phyloP scores from a whole-genome alignment of 2,113 vertebrate genomes.

The Ginglymostoma cirratum region DNA sequence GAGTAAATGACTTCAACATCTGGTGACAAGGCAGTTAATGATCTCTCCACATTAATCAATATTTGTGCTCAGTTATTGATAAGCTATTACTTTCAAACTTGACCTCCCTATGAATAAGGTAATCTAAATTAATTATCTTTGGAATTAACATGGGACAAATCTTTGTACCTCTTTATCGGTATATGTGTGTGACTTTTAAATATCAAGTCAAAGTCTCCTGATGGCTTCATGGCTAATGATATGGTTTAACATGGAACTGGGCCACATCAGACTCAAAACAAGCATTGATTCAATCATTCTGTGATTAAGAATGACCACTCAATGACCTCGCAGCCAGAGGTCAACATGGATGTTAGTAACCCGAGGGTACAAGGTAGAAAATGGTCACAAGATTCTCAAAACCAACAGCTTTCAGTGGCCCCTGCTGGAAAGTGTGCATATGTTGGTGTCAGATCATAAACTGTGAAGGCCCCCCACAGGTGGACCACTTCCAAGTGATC shows the following conservation, averaged over 20 bases:
- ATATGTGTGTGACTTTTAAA: not conserved
- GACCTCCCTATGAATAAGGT: not conserved
- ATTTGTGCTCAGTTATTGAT: not conserved
- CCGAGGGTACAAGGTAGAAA: not conserved
- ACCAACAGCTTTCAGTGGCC: not conserved
- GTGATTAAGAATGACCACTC: not conserved
- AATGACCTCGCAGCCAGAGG: not conserved
- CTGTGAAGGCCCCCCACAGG: not conserved
- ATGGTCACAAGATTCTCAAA: not conserved
- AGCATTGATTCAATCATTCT: not conserved
- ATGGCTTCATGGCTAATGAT: not conserved
- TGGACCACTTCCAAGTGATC: not conserved
- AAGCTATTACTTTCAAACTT: not conserved
- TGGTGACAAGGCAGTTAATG: not conserved
- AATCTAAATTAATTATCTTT: not conserved
- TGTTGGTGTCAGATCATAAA: not conserved
- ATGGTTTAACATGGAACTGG: not conserved
- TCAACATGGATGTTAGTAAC: not conserved
- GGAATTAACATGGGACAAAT: not conserved
- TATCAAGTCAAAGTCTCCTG: not conserved
- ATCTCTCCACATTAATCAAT: not conserved
- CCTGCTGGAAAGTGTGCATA: not conserved
- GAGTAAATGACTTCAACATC: not conserved
- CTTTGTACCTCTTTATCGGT: not conserved
- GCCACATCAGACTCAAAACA: not conserved